phyloP scores from a whole-genome alignment of 2,888 invertebrate genomes.

The Eumerus sabulonum region DNA sequence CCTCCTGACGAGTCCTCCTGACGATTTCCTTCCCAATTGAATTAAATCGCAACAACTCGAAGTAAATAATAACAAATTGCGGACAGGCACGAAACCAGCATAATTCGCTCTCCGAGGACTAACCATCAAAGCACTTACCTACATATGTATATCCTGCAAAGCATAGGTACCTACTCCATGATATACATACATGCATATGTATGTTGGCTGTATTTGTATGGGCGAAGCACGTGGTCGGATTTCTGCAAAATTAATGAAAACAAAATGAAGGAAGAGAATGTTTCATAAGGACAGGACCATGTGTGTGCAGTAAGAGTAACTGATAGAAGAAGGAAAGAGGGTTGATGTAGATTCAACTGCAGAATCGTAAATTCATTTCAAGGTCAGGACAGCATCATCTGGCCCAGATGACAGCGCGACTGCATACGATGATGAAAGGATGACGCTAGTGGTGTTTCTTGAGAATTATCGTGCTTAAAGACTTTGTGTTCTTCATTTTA shows the following conservation, averaged over 20 bases:
- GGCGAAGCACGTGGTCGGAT: constrained; percentile 48
- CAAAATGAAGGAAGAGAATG: constrained; percentile 8
- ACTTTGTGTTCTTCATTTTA: too few relatives aligned
- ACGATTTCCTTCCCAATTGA: neutral
- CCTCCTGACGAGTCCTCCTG: too few relatives aligned
- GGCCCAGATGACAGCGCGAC: constrained; percentile 28
- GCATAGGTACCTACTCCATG: too few relatives aligned
- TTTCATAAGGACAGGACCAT: too few relatives aligned
- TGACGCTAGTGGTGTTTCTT: neutral
- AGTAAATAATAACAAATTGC: constrained; percentile 34
- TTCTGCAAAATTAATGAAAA: constrained; percentile 5
- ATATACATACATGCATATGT: too few relatives aligned
- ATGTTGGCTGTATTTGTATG: too few relatives aligned
- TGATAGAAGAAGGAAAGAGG: neutral
- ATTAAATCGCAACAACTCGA: constrained; percentile 7
- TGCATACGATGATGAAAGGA: neutral
- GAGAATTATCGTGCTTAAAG: neutral
- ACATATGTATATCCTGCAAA: too few relatives aligned
- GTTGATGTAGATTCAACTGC: constrained; percentile 38
- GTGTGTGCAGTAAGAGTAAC: neutral
- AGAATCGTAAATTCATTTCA: constrained; percentile 41
- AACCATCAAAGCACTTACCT: too few relatives aligned
- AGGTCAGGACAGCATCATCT: constrained; percentile 54
- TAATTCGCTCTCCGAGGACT: constrained; percentile 17
- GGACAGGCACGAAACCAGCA: constrained; percentile 31